Evolutionary conservation across 1,140 invertebrate genomes (phyloP), one percentile per base, ranked within the genome.

Genomic region (Conus betulinus): DNA sequence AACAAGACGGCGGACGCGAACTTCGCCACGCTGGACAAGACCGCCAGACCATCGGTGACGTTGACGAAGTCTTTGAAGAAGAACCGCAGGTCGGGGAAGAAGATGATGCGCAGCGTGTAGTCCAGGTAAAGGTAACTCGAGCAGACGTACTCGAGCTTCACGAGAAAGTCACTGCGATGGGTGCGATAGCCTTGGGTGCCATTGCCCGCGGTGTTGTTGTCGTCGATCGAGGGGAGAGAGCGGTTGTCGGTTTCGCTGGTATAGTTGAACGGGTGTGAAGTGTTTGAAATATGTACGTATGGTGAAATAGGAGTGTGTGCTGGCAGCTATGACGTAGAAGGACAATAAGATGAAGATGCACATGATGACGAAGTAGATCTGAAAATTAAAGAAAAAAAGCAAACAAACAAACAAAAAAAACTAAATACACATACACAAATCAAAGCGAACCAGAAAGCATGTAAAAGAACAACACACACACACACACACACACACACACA

Each of bases 21-120:
- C 6, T 88, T 90, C 20, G 89, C 76, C 52, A 85, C 85, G 63
- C 89, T 87, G 5, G 90, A 85, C 25, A 85, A 76, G 51, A 99
- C 99, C 95, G 99, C 99, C 96, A 96, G 63, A 95, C 99, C 98
- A 96, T 99, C 99, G 96, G 99, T 99, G 95, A 99, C 98, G 96
- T 99, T 99, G 98, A 99, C 99, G 95, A 99, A 98, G 97, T 99
- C 93, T 51, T 91, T 92, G 51, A 94, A 91, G 89, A 96, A 96
- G 27, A 87, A 85, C 25, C 88, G 84, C 90, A 95, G 95, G 23
- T 91, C 89, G 51, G 96, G 96, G 89, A 91, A 93, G 52, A 93
- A 93, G 27, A 90, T 23, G 67, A 94, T 89, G 39, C 95, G 88
- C 17, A 94, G 71, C 0, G 92, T 39, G 25, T 95, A 92, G 88